Conservation (phyloP, 2,113 vertebrate species). For the Indicator maculatus region DNA sequence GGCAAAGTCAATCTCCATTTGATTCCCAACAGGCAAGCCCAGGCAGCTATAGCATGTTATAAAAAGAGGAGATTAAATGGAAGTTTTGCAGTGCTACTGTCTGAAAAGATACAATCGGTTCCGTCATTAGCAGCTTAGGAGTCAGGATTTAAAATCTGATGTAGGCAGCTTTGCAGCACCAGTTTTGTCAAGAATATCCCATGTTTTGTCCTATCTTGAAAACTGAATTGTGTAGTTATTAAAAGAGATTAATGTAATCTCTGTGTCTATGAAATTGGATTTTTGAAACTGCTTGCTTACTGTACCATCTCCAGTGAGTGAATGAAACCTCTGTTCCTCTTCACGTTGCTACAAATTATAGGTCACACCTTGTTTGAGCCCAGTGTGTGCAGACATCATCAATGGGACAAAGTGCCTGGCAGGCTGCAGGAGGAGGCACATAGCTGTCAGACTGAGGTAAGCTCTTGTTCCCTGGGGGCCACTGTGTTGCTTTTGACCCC, state of each 20-base stretch:
- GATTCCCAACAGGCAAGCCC: conserved; percentile 60
- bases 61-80: conserved; percentile 47
- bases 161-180: conserved; percentile 37
- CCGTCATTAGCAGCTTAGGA: conserved; percentile 32
- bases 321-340: not conserved
- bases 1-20: conserved; percentile 59
- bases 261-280: conserved; percentile 60
- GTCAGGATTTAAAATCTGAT: conserved; percentile 36
- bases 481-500: fast-evolving
- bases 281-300: conserved; percentile 53
- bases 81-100: conserved; percentile 40
- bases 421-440: not conserved
- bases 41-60: conserved; percentile 10
- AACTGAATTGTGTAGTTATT: conserved; percentile 61
- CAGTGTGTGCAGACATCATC: fast-evolving
- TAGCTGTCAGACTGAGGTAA: not conserved
- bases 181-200: conserved; percentile 51
- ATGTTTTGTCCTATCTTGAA: conserved; percentile 59
- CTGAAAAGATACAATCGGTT: conserved; percentile 39
- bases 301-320: not conserved
- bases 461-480: not conserved
- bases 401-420: not conserved
- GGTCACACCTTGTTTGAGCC: conserved; percentile 4
- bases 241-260: conserved; percentile 62
- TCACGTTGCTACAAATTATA: not conserved